phyloP scores from a whole-genome alignment of 2,888 invertebrate species.

The Drosophila mayaguana region DNA sequence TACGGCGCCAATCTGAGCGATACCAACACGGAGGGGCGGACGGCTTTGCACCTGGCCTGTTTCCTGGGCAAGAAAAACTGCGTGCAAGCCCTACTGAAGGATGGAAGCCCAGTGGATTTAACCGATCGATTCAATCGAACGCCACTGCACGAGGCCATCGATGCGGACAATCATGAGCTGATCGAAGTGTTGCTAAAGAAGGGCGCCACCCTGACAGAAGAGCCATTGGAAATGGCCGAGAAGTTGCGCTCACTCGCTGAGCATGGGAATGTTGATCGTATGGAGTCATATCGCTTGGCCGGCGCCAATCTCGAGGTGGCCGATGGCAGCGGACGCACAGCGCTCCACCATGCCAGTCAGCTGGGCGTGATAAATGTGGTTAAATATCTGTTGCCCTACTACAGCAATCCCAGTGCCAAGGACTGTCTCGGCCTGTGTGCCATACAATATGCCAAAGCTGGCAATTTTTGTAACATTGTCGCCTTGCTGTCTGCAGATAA shows the following conservation, averaged over 20 bases:
- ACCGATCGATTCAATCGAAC: constrained; percentile 90
- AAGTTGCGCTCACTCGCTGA: constrained; percentile 89
- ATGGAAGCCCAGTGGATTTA: constrained; percentile 93
- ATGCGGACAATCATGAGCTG: constrained; percentile 87
- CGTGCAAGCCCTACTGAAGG: constrained; percentile 88
- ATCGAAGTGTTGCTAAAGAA: constrained; percentile 89
- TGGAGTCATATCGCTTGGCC: constrained; percentile 88
- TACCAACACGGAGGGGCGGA: constrained; percentile 91
- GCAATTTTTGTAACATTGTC: constrained; percentile 44
- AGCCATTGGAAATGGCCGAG: constrained; percentile 87
- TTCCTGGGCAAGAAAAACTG: constrained; percentile 89
- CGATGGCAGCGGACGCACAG: constrained; percentile 88
- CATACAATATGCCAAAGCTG: constrained; percentile 86
- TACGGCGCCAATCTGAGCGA: constrained; percentile 91
- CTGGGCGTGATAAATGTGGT: constrained; percentile 86
- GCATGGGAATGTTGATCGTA: constrained; percentile 86
- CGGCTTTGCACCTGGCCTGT: constrained; percentile 93
- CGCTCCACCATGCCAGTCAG: constrained; percentile 89
- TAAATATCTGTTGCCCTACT: constrained; percentile 86
- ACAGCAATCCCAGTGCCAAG: constrained; percentile 83
- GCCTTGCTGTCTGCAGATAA: constrained; percentile 25
- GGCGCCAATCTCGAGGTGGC: constrained; percentile 88
- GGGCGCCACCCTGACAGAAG: constrained; percentile 89
- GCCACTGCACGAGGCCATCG: constrained; percentile 90
- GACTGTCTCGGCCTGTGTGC: constrained; percentile 87